Percentiles rank a stretch among this genome's conserved stretches.
Evolutionary conservation across 2,888 invertebrate species (phyloP).

Genomic region (Scaptomyza reducta): DNA sequence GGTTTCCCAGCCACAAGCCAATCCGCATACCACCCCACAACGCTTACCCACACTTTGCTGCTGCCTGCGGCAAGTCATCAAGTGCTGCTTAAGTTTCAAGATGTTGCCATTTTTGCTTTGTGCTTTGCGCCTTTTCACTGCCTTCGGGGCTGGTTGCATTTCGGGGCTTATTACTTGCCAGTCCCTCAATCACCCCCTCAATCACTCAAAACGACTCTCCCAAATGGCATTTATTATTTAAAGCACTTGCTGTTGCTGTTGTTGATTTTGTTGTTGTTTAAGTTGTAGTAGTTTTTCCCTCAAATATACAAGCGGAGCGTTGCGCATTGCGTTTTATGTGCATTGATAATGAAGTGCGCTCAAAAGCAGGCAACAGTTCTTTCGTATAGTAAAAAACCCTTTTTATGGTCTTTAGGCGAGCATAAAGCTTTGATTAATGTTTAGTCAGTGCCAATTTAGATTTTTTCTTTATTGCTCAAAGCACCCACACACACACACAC

Average conservation of each 20-base stretch:
- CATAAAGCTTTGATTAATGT: slow-evolving; percentile 70
- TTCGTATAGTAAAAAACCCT: slow-evolving; percentile 7
- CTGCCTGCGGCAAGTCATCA: slow-evolving; percentile 61
- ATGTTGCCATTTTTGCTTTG: slow-evolving; percentile 60
- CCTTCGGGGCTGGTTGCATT: slow-evolving; percentile 36
- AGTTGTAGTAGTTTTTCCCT: slow-evolving; percentile 46
- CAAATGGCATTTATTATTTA: slow-evolving; percentile 62
- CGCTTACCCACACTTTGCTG: neutral
- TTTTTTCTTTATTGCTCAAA: slow-evolving; percentile 4
- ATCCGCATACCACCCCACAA: neutral
- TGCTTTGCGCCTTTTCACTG: slow-evolving; percentile 27
- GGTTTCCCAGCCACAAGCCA: slow-evolving; percentile 34
- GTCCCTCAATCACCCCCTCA: neutral
- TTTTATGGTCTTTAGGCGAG: slow-evolving; percentile 61
- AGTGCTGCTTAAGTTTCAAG: slow-evolving; percentile 67
- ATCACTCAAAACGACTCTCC: neutral
- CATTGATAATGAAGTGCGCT: slow-evolving; percentile 65
- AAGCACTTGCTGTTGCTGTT: slow-evolving; percentile 31
- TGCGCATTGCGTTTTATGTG: slow-evolving; percentile 45
- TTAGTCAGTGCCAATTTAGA: slow-evolving; percentile 39
- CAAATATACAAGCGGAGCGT: slow-evolving; percentile 39
- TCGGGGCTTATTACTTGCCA: slow-evolving; percentile 18
- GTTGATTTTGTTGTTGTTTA: slow-evolving; percentile 15
- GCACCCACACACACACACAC: neutral
- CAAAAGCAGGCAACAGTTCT: slow-evolving; percentile 59